Base-by-base conservation (phyloP, 35 echinoderm and acorn worm species). In the Lytechinus pictus region DNA sequence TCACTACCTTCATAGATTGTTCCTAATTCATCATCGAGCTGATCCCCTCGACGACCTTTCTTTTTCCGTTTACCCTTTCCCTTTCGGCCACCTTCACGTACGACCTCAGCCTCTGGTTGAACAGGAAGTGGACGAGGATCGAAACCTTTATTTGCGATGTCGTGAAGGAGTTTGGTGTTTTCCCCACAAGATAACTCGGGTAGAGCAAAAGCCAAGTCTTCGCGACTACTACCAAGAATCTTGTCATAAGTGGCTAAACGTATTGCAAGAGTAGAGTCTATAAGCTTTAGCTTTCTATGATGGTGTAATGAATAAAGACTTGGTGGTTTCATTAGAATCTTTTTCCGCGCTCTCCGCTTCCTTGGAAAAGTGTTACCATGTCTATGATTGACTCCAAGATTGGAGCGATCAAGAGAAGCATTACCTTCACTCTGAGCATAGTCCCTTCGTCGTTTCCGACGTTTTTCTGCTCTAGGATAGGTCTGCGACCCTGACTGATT, bases 211-310 rank as follows among this genome's bases (percentile, higher is more conserved):
- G 98, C 95, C 52, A 99, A 89, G 94, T 99, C 98, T 54, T 99
- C 97, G 6, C 98, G 97, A 95, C 98, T 99, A 66, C 96, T 99
- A 14, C 98, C 98, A 55, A 97, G 91, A 9, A 95, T 89, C 95
- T 99, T 99, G 44, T 97, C 97, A 79, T 99, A 96, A 9, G 96
- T 99, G 5, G 98, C 97, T 28, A 99, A 94, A 5, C 98, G 91
- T 58, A 99, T 97, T 19, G 98, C 98, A 86, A 95, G 60, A 52
- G 97, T 95, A 71, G 96, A 95, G 91, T 99, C 96, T 55, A 97
- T 87, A 27, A 97, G 61, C 95, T 98, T 98, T 51, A 98, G 94
- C 55, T 98, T 95, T 28, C 96, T 94, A n/a, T 94, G 95, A 12
- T 94, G 94, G 87, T 98, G 97, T 16, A 98, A 58, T 71, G 97